A percentile compares a stretch with the other conserved stretches of the same genome.
These are phyloP conservation scores for Microcebus ravelobensis DNA, from an alignment of 2,113 vertebrate species.

Conservation along the genomic window DNA sequence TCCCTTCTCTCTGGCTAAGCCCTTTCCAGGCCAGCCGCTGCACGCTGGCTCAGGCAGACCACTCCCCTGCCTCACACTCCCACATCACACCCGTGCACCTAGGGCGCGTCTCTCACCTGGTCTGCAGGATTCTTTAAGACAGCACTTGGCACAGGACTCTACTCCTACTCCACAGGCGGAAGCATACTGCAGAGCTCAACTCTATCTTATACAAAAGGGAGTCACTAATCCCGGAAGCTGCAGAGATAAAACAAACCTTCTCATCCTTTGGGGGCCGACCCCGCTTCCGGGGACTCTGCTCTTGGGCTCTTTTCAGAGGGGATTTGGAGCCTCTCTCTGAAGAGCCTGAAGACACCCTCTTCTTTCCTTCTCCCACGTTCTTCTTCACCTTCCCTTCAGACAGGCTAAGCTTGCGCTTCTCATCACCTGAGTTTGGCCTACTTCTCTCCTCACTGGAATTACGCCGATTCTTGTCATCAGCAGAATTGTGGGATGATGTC, in stretches of 20 bases:
- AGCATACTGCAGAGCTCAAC: neutral
- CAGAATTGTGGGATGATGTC: constrained; percentile 88
- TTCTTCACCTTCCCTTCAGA: constrained; percentile 88
- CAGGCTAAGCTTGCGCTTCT: constrained; percentile 90
- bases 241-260: constrained; percentile 90
- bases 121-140: neutral
- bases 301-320: constrained; percentile 90
- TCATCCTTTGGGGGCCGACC: constrained; percentile 94
- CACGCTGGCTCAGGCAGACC: neutral
- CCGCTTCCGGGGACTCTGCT: constrained; percentile 94
- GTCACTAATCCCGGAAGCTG: constrained; percentile 64
- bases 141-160: neutral
- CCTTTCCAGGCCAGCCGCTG: neutral
- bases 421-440: constrained; percentile 87
- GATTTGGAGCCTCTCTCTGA: constrained; percentile 87
- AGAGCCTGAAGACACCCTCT: constrained; percentile 86
- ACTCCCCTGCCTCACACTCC: neutral
- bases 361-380: constrained; percentile 87
- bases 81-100: neutral
- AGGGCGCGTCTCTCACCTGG: neutral
- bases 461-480: constrained; percentile 87
- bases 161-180: neutral
- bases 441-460: constrained; percentile 93
- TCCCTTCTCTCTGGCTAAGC: neutral
- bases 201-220: neutral